Base-by-base conservation (phyloP, 2,797 vertebrate genomes). In the Anabacerthia variegaticeps region DNA sequence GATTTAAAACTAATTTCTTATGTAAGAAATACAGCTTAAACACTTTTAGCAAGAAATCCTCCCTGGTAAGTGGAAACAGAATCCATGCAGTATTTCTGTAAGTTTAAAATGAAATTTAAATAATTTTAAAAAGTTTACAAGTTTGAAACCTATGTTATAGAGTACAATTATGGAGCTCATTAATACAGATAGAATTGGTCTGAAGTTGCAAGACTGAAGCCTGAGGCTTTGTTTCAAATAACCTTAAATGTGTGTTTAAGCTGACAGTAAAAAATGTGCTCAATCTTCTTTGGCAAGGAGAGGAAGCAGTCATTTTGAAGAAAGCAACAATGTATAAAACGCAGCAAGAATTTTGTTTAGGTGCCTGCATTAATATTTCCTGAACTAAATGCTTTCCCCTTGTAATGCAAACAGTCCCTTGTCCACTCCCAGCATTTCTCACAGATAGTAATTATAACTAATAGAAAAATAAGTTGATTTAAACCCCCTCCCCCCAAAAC, bases 181-280 rank as follows among this genome's bases (percentile, higher is more conserved):
- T 95, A 94, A 93, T 89, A 77, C 55, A 88, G 68, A 89, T 85
- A 54, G 59, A 68, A 63, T 80, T 94, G 61, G 52, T 91, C 82
- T 95, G 81, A 92, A 77, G 78, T 56, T 92, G 63, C 86, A 91
- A 82, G 68, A 89, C 80, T 82, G 69, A 88, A 92, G 74, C 90
- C 67, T 67, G 56, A 91, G 87, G 92, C 88, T 94, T 95, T 94
- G 69, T 93, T 94, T 93, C 88, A 88, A 96, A 88, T 77, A 92
- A 79, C 72, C 65, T 92, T 89, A 97, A 94, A 92, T 44, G 58
- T 91, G 49, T 26, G 12, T 85, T 95, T 93, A 91, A 83, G 36
- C 36, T 92, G 78, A 79, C 78, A 92, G 56, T 66, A 93, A 95
- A 87, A 91, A 51, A 66, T 83, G 41, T 72, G 30, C 63, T 77